phyloP scores from a whole-genome alignment of 2,888 invertebrate genomes.

The Brachycybe producta region DNA sequence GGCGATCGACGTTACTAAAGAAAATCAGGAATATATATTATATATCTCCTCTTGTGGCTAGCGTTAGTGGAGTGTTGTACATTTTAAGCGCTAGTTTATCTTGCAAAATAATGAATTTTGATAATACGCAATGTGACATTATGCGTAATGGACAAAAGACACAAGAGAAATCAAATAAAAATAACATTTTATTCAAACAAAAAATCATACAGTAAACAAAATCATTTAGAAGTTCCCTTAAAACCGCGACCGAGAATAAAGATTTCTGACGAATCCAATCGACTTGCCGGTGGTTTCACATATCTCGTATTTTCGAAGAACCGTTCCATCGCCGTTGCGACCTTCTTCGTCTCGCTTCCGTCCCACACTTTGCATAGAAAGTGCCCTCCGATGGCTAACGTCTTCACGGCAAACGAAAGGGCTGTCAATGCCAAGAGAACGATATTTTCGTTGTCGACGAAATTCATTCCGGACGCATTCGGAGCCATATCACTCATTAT shows the following conservation, averaged over 20 bases:
- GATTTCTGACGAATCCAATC: conserved; percentile 29
- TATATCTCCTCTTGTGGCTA: too few relatives aligned
- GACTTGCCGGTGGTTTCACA: conserved; percentile 29
- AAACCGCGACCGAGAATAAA: conserved; percentile 25
- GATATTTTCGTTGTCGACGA: conserved; percentile 26
- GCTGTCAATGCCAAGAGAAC: conserved; percentile 24
- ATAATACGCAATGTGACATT: too few relatives aligned
- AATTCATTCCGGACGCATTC: conserved; percentile 27
- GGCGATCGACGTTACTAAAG: too few relatives aligned
- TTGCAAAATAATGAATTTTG: too few relatives aligned
- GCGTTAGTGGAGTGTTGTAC: too few relatives aligned
- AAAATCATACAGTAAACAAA: too few relatives aligned
- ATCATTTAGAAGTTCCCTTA: too few relatives aligned
- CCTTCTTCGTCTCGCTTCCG: conserved; percentile 21
- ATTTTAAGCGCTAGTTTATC: too few relatives aligned
- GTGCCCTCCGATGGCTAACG: conserved; percentile 12
- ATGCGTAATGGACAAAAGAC: too few relatives aligned
- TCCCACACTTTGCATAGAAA: conserved; percentile 31
- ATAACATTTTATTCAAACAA: too few relatives aligned
- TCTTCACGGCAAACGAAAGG: conserved; percentile 22
- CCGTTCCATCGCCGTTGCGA: conserved; percentile 22
- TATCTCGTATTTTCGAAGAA: conserved; percentile 24
- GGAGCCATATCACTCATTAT: conserved; percentile 32
- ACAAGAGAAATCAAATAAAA: too few relatives aligned
- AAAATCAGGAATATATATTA: too few relatives aligned